These are phyloP conservation scores for Scopus umbretta DNA, from an alignment of 2,113 vertebrate genomes.

Conservation along the genomic window DNA sequence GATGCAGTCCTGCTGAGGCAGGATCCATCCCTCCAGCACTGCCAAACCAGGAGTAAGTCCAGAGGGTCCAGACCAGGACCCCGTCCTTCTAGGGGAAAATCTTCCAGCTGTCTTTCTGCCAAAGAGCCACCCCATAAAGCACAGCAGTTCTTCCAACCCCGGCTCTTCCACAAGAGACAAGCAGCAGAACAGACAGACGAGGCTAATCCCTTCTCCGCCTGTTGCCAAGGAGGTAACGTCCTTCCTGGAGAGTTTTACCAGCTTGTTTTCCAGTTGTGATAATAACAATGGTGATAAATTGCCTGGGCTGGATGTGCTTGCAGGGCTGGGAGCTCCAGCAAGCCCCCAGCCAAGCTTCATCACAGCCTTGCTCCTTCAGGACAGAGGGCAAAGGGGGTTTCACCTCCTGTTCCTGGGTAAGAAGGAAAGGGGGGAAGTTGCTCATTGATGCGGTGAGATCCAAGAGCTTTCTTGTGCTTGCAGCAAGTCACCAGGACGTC, in stretches of 20 bases:
- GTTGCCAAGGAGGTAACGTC: neutral
- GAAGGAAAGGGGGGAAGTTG: neutral
- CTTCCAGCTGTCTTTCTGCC: neutral
- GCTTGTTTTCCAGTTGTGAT: neutral
- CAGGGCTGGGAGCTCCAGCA: neutral
- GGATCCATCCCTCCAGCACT: neutral
- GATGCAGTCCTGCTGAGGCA: neutral
- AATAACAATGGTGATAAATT: neutral
- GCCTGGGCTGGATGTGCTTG: neutral
- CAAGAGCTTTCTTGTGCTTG: neutral
- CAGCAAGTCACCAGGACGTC: neutral
- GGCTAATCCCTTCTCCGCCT: neutral
- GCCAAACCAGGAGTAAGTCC: neutral
- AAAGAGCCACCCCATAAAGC: neutral
- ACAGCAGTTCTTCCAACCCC: neutral
- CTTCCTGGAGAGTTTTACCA: neutral
- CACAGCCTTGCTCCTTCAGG: neutral
- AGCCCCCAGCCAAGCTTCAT: neutral
- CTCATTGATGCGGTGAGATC: neutral
- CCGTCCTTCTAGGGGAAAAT: no score
- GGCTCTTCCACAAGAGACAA: neutral
- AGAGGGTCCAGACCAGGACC: neutral
- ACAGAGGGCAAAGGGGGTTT: neutral
- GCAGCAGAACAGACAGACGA: neutral
- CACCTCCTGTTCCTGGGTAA: rapidly evolving